phyloP scores from a whole-genome alignment of 2,888 invertebrate genomes.

The Sicus ferrugineus region DNA sequence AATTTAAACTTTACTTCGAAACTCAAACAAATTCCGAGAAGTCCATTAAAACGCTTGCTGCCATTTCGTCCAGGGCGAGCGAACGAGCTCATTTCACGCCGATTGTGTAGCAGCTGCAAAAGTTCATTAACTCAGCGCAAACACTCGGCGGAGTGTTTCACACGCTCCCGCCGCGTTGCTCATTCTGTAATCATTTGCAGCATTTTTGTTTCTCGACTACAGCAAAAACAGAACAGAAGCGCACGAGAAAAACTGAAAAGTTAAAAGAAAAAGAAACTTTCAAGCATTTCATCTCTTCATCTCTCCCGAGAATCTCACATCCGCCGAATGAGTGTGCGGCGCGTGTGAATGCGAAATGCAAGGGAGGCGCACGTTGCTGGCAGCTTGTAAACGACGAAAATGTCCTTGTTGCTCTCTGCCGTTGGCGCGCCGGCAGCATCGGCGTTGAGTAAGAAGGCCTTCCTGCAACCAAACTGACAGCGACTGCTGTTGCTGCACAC shows the following conservation, averaged over 20 bases:
- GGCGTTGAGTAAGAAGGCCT: neutral
- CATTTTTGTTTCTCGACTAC: neutral
- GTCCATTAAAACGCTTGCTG: constrained; percentile 16
- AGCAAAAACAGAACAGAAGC: neutral
- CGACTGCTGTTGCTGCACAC: neutral
- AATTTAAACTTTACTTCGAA: neutral
- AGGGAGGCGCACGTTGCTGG: neutral
- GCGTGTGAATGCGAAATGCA: neutral
- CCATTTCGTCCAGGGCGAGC: neutral
- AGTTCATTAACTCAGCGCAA: constrained; percentile 42
- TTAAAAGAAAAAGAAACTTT: constrained; percentile 14
- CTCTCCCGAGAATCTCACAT: neutral
- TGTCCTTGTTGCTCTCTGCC: constrained; percentile 35
- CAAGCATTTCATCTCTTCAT: neutral
- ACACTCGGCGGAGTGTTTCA: constrained; percentile 35
- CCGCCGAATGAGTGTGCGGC: neutral
- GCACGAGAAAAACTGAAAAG: neutral
- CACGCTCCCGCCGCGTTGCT: constrained; percentile 6
- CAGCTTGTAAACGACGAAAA: constrained; percentile 35
- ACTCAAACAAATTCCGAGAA: constrained; percentile 10
- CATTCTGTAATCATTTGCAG: neutral
- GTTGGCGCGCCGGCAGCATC: constrained; percentile 11
- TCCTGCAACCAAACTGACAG: neutral
- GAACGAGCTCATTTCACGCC: constrained; percentile 1
- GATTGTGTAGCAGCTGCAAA: constrained; percentile 31